phyloP scores from a whole-genome alignment of 2,113 vertebrate genomes.

The Scalopus aquaticus region DNA sequence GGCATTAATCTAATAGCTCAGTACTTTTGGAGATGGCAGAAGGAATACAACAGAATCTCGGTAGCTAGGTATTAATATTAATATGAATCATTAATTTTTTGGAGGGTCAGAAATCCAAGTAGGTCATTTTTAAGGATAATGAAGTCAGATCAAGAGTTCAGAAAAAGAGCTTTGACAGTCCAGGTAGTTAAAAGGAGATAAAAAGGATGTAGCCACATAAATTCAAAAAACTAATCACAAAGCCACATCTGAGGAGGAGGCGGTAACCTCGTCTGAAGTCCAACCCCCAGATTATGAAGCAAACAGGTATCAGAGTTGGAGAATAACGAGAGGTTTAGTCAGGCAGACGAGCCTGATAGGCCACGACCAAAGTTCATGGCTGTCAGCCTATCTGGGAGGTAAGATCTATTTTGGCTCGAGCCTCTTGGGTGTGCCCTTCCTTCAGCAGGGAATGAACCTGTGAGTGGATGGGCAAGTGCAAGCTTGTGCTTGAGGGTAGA shows the following conservation, averaged over 20 bases:
- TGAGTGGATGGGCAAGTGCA: background rate
- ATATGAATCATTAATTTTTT: background rate
- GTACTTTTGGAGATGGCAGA: background rate
- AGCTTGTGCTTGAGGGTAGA: background rate
- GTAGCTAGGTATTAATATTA: background rate
- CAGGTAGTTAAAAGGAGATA: conserved; percentile 5
- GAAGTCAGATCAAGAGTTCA: conserved; percentile 11
- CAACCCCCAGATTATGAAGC: background rate
- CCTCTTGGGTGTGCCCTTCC: background rate
- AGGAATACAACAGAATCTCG: background rate
- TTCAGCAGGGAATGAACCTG: background rate
- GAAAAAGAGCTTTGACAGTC: background rate
- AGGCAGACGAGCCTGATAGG: background rate
- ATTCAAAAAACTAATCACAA: background rate
- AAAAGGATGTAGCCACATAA: background rate
- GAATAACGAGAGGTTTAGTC: background rate
- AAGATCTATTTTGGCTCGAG: background rate
- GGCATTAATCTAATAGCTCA: background rate
- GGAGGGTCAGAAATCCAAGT: background rate
- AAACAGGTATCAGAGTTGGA: background rate
- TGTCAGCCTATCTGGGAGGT: background rate
- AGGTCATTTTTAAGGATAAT: conserved; percentile 23
- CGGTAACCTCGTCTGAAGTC: background rate
- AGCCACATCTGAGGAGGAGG: background rate
- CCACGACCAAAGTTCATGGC: background rate